These are phyloP conservation scores for Drosophila testacea DNA, from an alignment of 2,888 invertebrate species.

Conservation along the genomic window DNA sequence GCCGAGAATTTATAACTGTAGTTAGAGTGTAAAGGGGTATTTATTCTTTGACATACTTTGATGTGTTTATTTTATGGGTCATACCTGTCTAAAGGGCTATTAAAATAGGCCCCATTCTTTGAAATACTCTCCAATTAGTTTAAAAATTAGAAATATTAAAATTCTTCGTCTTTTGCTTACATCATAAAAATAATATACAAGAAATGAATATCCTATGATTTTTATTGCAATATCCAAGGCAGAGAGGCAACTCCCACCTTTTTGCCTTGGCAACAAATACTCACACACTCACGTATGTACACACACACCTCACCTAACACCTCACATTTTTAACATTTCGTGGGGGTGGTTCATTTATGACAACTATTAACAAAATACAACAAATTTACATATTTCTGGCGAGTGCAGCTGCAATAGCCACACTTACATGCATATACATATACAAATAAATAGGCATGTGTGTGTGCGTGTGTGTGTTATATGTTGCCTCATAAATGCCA, in stretches of 20 bases:
- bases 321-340: conserved; percentile 59
- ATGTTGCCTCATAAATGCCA: conserved; percentile 70
- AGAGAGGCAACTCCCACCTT: conserved; percentile 43
- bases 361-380: conserved; percentile 62
- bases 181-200: conserved; percentile 15
- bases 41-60: not conserved
- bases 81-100: not conserved
- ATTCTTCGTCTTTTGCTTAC: not conserved
- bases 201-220: conserved; percentile 29
- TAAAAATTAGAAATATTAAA: not conserved
- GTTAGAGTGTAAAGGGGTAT: not conserved
- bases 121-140: not conserved
- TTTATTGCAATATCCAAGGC: conserved; percentile 17
- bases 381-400: conserved; percentile 65
- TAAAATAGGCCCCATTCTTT: not conserved
- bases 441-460: too few relatives aligned
- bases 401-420: conserved; percentile 68
- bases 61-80: not conserved
- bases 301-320: conserved; percentile 30
- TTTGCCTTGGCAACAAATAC: conserved; percentile 46
- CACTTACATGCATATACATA: not conserved
- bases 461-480: conserved; percentile 30
- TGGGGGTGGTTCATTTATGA: conserved; percentile 64
- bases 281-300: conserved; percentile 11
- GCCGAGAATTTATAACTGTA: not conserved